A percentile compares a stretch with the other conserved stretches of the same genome.
These are phyloP conservation scores for Ophioderma brevispina DNA, from an alignment of 35 echinoderm and acorn worm species.

Conservation along the genomic window DNA sequence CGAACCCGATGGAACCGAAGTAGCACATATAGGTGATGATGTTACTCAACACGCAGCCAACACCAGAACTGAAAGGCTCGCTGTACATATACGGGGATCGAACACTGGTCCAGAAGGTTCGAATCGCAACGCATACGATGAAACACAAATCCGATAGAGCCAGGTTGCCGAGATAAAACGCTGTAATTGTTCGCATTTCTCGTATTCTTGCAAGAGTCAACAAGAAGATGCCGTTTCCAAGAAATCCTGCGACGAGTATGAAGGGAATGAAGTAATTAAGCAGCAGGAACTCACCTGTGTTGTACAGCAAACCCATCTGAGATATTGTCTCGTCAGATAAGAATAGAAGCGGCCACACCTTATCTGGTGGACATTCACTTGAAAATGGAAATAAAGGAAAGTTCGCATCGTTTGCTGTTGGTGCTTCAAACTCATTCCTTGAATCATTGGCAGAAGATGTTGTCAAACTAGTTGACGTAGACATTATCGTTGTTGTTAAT, in stretches of 20 bases:
- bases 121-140: background rate
- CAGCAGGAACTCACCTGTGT: background rate
- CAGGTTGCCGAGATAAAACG: background rate
- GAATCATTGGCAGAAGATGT: too few relatives aligned
- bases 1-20: background rate
- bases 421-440: too few relatives aligned
- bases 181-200: background rate
- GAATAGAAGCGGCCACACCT: too few relatives aligned
- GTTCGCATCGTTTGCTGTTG: too few relatives aligned
- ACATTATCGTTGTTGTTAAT: too few relatives aligned
- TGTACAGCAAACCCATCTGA: background rate
- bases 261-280: background rate
- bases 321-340: too few relatives aligned
- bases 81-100: background rate
- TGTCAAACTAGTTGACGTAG: too few relatives aligned
- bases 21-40: background rate
- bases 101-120: background rate
- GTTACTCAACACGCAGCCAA: background rate
- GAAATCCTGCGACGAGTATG: background rate
- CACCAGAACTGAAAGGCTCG: background rate
- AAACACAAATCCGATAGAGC: background rate
- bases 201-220: background rate
- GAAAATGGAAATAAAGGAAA: too few relatives aligned
- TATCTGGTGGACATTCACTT: too few relatives aligned
- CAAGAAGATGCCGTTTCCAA: background rate